These are phyloP conservation scores for Drosophila ezoana DNA, from an alignment of 2,888 invertebrate species.

Conservation along the genomic window DNA sequence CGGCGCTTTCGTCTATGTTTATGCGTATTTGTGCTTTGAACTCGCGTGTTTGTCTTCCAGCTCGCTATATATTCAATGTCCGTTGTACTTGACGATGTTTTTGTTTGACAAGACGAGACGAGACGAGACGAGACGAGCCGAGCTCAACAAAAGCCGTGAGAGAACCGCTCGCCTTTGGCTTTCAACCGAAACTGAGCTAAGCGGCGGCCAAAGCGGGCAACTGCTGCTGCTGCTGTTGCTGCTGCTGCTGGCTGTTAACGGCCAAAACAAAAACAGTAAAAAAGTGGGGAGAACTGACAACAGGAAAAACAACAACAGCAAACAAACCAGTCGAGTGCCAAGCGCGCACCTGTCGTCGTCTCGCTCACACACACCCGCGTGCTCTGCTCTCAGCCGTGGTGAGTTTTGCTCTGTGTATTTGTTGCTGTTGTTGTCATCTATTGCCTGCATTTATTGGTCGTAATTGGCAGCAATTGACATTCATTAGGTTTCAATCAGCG, in stretches of 20 bases:
- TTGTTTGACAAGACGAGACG: slow-evolving; percentile 12
- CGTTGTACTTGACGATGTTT: slow-evolving; percentile 13
- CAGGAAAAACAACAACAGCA: slow-evolving; percentile 12
- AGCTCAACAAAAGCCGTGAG: slow-evolving; percentile 60
- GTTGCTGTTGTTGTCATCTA: slow-evolving; percentile 52
- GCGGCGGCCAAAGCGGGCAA: slow-evolving; percentile 28
- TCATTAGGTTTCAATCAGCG: slow-evolving; percentile 82
- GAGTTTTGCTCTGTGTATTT: slow-evolving; percentile 40
- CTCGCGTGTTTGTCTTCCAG: slow-evolving; percentile 17
- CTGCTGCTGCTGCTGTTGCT: slow-evolving; percentile 40
- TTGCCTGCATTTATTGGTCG: slow-evolving; percentile 82
- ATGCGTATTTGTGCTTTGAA: slow-evolving; percentile 16
- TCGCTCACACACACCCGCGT: slow-evolving; percentile 59
- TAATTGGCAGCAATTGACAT: slow-evolving; percentile 84
- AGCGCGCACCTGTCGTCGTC: slow-evolving; percentile 68
- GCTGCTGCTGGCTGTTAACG: slow-evolving; percentile 25
- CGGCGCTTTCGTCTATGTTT: slow-evolving; percentile 7
- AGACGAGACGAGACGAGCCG: slow-evolving; percentile 29
- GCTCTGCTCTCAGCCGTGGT: slow-evolving; percentile 32
- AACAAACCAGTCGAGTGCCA: slow-evolving; percentile 58
- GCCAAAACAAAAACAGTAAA: slow-evolving; percentile 33
- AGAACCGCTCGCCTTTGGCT: slow-evolving; percentile 79
- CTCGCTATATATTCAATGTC: slow-evolving; percentile 2
- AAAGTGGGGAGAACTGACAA: slow-evolving; percentile 36
- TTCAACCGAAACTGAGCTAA: slow-evolving; percentile 80